Conservation (phyloP, 2,797 vertebrate genomes). For the Dromococcyx pavoninus region DNA sequence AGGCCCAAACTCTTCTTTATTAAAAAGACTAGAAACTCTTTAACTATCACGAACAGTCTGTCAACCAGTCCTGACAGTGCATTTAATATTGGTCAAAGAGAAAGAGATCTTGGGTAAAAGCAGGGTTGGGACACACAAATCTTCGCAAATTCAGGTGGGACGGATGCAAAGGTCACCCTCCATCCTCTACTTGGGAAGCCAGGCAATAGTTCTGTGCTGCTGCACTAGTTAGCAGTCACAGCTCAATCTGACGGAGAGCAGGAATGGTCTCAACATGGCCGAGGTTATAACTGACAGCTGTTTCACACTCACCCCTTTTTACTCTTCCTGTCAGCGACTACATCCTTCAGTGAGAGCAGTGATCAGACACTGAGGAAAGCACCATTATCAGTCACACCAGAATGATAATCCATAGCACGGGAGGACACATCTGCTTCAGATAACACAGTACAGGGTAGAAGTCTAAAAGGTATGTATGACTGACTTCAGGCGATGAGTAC, state of each 20-base stretch:
- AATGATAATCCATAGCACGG: neutral
- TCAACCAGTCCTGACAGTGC: neutral
- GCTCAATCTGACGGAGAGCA: neutral
- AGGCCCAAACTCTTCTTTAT: neutral
- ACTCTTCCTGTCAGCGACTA: neutral
- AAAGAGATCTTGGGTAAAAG: neutral
- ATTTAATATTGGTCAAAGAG: neutral
- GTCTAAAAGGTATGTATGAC: too few relatives aligned
- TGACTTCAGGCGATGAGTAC: neutral
- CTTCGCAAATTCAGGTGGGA: neutral
- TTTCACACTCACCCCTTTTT: neutral
- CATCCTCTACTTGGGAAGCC: neutral
- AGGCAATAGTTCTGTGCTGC: neutral
- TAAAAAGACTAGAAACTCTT: neutral
- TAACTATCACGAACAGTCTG: neutral
- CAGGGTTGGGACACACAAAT: neutral
- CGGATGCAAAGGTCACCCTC: neutral
- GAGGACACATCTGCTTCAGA: neutral
- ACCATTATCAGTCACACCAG: neutral
- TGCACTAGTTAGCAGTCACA: neutral
- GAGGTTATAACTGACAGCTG: accelerated
- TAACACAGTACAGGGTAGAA: neutral
- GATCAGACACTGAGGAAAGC: neutral
- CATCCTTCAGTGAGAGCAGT: accelerated
- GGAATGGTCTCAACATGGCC: neutral